Evolutionary conservation across 2,113 vertebrate genomes (phyloP).

Genomic region (Semicossyphus pulcher): DNA sequence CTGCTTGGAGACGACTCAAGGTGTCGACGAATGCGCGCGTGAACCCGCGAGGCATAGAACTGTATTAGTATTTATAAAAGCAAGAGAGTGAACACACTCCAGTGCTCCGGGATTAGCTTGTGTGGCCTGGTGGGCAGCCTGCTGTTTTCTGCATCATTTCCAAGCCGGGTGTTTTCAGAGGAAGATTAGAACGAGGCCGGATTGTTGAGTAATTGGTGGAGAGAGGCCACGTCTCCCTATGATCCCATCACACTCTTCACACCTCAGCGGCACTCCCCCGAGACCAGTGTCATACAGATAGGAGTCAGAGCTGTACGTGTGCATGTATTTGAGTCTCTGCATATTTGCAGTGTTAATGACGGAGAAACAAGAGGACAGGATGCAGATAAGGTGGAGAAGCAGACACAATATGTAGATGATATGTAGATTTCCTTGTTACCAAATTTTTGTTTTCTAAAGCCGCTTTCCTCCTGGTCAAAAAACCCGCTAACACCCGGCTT

Average conservation of each 20-base stretch:
- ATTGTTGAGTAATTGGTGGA: constrained; percentile 76
- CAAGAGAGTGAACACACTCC: constrained; percentile 58
- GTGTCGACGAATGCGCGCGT: constrained; percentile 42
- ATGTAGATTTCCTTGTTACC: neutral
- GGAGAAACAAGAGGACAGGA: neutral
- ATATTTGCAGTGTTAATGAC: neutral
- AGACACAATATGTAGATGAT: neutral
- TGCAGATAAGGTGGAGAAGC: neutral
- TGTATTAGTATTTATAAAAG: constrained; percentile 73
- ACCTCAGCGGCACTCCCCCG: constrained; percentile 60
- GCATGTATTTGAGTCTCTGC: neutral
- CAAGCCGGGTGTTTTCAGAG: constrained; percentile 63
- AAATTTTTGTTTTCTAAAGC: no score
- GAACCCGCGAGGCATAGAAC: constrained; percentile 26
- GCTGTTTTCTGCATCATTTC: constrained; percentile 79
- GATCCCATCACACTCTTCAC: constrained; percentile 78
- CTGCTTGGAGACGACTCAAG: constrained; percentile 31
- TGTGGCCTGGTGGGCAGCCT: constrained; percentile 62
- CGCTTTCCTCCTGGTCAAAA: no score
- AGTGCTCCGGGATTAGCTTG: constrained; percentile 68
- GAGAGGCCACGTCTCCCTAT: constrained; percentile 59
- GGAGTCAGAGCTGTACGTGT: constrained; percentile 9
- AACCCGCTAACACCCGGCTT: no score
- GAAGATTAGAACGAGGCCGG: constrained; percentile 70
- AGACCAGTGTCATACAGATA: constrained; percentile 53